These are phyloP conservation scores for Perccottus glenii DNA, from an alignment of 2,113 vertebrate genomes.

Conservation along the genomic window DNA sequence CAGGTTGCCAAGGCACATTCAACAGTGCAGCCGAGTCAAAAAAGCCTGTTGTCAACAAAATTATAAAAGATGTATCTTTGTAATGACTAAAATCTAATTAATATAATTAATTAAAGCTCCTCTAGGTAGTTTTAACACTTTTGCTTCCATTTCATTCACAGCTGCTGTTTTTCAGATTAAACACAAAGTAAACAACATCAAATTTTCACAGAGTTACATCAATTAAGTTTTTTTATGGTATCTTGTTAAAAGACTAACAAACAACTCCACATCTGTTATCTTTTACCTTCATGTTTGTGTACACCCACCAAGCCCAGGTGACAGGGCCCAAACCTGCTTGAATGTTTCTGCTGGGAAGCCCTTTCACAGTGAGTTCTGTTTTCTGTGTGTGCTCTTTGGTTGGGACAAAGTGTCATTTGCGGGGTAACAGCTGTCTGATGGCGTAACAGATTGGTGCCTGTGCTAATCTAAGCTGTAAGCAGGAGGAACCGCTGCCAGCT, in stretches of 20 bases:
- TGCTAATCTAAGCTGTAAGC: slow-evolving; percentile 76
- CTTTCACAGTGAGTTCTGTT: slow-evolving; percentile 21
- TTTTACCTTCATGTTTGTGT: too few species aligned
- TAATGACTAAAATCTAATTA: too few species aligned
- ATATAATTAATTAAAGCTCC: too few species aligned
- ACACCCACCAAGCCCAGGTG: not conserved
- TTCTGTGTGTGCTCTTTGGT: slow-evolving; percentile 4
- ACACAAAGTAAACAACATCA: not conserved
- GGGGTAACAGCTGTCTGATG: slow-evolving; percentile 66
- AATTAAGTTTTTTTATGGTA: not conserved
- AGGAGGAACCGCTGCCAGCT: slow-evolving; percentile 71
- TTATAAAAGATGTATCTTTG: too few species aligned
- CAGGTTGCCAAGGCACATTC: too few species aligned
- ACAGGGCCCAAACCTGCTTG: too few species aligned
- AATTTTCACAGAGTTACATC: not conserved
- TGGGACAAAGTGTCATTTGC: slow-evolving; percentile 48
- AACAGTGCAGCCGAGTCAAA: too few species aligned
- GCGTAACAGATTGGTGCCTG: slow-evolving; percentile 60
- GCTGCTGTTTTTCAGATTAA: not conserved
- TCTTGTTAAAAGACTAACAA: not conserved
- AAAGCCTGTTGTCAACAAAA: too few species aligned
- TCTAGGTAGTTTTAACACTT: not conserved
- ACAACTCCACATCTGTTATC: not conserved
- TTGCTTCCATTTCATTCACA: not conserved
- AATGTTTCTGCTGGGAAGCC: not conserved